Percentiles rank a stretch among this genome's conserved stretches.
Evolutionary conservation across 2,113 vertebrate genomes (phyloP).

Genomic region (Otus sunia): DNA sequence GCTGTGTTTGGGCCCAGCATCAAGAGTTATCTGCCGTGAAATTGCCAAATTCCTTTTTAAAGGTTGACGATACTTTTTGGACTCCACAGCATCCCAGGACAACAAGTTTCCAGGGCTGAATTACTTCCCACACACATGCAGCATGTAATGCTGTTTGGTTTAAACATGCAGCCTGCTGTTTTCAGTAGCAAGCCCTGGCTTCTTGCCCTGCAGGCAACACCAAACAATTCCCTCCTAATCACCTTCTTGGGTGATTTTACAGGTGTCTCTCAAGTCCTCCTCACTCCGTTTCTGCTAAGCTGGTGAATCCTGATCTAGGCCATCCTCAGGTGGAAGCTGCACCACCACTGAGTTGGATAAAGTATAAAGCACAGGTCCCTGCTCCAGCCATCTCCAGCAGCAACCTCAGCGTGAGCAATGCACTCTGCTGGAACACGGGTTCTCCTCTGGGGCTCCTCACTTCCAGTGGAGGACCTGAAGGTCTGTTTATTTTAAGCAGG

Average conservation of each 20-base stretch:
- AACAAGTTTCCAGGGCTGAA: neutral
- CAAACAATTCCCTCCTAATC: neutral
- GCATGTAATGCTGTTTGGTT: neutral
- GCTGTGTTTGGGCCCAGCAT: neutral
- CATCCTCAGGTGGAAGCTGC: neutral
- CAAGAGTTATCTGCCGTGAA: slow-evolving; percentile 34
- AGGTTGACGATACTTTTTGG: neutral
- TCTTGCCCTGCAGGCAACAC: neutral
- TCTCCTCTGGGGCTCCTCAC: neutral
- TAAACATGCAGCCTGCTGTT: neutral
- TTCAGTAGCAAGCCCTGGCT: neutral
- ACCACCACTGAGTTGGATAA: neutral
- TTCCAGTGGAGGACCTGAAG: neutral
- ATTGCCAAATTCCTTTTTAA: slow-evolving; percentile 11
- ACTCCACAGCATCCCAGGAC: neutral
- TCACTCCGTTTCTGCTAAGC: neutral
- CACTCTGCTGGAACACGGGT: neutral
- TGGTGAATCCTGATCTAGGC: neutral
- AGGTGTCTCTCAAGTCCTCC: neutral
- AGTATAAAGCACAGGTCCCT: neutral
- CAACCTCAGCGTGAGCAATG: accelerated
- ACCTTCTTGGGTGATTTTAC: neutral
- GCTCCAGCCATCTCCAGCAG: neutral
- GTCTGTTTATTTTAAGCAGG: neutral
- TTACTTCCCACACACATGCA: accelerated